Base-by-base conservation (phyloP, 2,797 vertebrate species). In the Clarias laeviceps region DNA sequence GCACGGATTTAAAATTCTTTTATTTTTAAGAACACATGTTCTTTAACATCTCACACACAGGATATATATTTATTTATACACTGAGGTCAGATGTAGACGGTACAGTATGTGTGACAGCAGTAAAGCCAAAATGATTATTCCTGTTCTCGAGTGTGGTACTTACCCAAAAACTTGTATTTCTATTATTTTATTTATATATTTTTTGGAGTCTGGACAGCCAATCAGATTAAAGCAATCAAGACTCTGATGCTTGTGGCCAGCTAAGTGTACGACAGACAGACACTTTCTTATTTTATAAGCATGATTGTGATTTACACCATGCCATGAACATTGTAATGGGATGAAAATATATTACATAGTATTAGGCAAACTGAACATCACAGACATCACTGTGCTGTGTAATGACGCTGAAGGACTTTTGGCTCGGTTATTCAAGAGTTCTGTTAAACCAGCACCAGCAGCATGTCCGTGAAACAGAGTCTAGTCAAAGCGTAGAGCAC, bases 1-100 rank as follows among this genome's bases (percentile, higher is more conserved):
- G 14, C n/a, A 56, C 9, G n/a, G 6, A 74, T 14, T 79, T 45
- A 18, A 80, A 80, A 80, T 4, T 6, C 14, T 18, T 94, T 93
- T 93, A 91, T 93, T 84, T 76, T 29, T 22, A 88, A 88, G 77
- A 91, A 79, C 32, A 57, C 72, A 82, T 70, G 14, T 78, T 80
- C 64, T 82, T 59, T 83, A 80, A 56, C 78, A 69, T 87, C 74
- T 65, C 20, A 83, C 85, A 88, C 59, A 88, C 69, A 84, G 80
- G 66, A 79, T 3, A 86, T 57, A 12, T 7, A 86, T 57, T 14
- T 7, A 12, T 54, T 65, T 65, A 61, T 80, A 84, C 81, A 57
- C 68, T 56, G 61, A 84, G 70, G 87, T 84, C 85, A 85, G 86
- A 87, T 32, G 83, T 7, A 61, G 61, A n/a, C 2, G 27, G 91